Conservation (phyloP, 1,140 invertebrate species). For the Platyscapa corneri region DNA sequence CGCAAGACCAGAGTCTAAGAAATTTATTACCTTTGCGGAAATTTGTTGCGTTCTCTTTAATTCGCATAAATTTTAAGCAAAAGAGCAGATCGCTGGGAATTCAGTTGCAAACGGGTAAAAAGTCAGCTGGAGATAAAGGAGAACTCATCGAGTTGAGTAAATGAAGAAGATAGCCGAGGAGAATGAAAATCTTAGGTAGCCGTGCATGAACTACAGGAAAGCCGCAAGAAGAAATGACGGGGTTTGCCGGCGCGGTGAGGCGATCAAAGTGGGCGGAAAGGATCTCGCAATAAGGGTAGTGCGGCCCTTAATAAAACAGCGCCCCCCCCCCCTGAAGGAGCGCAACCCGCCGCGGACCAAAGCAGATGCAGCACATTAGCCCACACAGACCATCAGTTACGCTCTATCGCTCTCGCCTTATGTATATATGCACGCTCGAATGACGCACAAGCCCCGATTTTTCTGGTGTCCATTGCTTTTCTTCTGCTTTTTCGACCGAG, state of each 20-base stretch:
- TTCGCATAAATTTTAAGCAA: too few species aligned
- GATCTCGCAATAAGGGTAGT: not conserved
- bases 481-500: not conserved
- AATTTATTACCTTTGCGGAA: too few species aligned
- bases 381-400: constrained; percentile 68
- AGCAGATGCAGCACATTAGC: constrained; percentile 74
- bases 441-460: not conserved
- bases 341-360: constrained; percentile 40
- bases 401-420: constrained; percentile 60
- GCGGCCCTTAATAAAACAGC: constrained; percentile 65
- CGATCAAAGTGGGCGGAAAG: not conserved
- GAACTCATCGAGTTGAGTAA: not conserved
- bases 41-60: too few species aligned
- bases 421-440: constrained; percentile 25
- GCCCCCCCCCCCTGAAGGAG: constrained; percentile 23
- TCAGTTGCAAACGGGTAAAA: too few species aligned
- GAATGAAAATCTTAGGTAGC: not conserved
- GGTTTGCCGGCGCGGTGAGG: too few species aligned
- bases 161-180: not conserved
- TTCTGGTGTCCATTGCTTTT: not conserved
- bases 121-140: too few species aligned
- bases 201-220: not conserved
- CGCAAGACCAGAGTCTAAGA: too few species aligned
- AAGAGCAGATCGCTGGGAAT: too few species aligned
- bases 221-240: not conserved